Base-by-base conservation (phyloP, 2,888 invertebrate genomes). In the Microplitis manilae region DNA sequence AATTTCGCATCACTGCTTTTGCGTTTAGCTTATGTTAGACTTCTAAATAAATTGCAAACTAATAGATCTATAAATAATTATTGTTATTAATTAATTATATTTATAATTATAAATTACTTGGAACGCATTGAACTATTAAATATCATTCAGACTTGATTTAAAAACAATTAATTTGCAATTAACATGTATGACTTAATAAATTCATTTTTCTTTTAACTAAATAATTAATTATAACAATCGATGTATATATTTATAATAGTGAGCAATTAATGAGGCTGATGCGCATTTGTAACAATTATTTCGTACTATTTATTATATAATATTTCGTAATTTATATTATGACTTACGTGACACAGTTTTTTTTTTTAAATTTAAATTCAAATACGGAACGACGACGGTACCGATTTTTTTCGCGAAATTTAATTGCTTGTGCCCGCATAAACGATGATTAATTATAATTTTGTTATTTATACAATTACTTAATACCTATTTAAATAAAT, bases 181-280 rank as follows among this genome's bases (percentile, higher is more conserved):
- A 50, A 50, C 50, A 50, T 13, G 50, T 50, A 13, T 50, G 50
- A 50, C 50, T 50, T 50, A 50, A 50, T 50, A 50, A 50, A 13
- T 50, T 13, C 9, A 50, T 41, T 68, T 59, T 50, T 41, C 5
- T 60, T 76, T 20, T 72, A 64, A 62, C 61, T 9, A 61, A 71
- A 68, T 13, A 20, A 61, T 62, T 41, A 72, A 17, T 61, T 40
- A 68, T 67, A 68, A 77, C 73, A 41, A 77, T 77, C 77, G 77
- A 77, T 77, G 77, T 64, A 73, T 69, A 20, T 73, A 68, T 50
- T 50, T 50, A 50, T 50, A 50, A 13, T 50, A 50, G 68, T 77
- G 77, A 77, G 77, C 77, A 77, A 73, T 73, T 73, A 64, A 77
- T 69, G 72, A 62, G 73, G 64, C 77, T 77, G 50, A 50, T 50